These are phyloP conservation scores for Aporrectodea caliginosa DNA, from an alignment of 1,140 invertebrate genomes.

Conservation along the genomic window DNA sequence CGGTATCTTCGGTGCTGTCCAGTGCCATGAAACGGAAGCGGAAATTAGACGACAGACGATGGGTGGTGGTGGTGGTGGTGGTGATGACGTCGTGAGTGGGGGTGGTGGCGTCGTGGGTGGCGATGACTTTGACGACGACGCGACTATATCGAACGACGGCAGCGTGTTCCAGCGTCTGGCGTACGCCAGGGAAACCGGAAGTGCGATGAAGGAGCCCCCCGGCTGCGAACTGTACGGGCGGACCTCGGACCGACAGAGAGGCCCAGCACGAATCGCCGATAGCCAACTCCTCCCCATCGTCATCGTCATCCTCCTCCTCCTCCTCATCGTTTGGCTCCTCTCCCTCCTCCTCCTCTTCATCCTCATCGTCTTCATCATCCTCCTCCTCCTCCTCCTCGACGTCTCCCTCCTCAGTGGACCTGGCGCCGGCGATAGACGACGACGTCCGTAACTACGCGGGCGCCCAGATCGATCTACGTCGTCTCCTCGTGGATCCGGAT, in stretches of 20 bases:
- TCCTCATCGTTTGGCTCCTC: not conserved
- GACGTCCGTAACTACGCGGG: not conserved
- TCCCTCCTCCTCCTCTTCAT: not conserved
- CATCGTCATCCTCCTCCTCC: not conserved
- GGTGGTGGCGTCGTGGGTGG: too few species aligned
- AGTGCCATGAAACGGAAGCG: not conserved
- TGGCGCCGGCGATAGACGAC: not conserved
- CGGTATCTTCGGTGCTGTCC: not conserved
- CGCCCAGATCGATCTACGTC: not conserved
- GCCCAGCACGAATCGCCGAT: not conserved
- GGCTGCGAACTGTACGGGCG: not conserved
- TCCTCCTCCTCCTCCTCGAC: not conserved
- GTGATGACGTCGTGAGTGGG: not conserved
- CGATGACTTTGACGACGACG: not conserved
- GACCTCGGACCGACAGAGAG: not conserved
- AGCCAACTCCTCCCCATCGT: not conserved
- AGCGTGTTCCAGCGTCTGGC: not conserved
- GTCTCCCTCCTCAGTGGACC: not conserved
- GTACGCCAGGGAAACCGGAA: not conserved
- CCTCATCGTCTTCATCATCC: not conserved
- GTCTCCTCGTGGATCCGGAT: not conserved
- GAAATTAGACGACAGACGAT: not conserved
- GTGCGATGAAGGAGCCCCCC: not conserved
- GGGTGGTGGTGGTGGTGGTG: too few species aligned
- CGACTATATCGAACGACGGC: not conserved